Base-by-base conservation (phyloP, 2,797 vertebrate genomes). In the Enteromius trimaculatus region DNA sequence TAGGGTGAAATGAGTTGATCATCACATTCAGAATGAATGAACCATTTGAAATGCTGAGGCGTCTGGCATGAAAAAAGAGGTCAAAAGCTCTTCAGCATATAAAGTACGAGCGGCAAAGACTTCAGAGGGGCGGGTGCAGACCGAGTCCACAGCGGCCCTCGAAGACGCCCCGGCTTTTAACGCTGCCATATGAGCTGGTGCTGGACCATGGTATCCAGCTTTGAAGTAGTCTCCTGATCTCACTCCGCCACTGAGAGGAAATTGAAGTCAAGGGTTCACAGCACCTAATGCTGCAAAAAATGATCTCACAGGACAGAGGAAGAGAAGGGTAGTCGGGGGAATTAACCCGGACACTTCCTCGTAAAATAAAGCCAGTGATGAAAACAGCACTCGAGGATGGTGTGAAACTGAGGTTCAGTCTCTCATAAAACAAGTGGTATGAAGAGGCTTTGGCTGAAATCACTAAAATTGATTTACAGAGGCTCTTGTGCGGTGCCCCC, bases 201-300 rank as follows among this genome's bases (percentile, higher is more conserved):
- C 81, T 81, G 85, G 85, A 88, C 89, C 86, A 86, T 82, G 70
- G 65, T 82, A 78, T 85, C 86, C 58, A 47, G 81, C 64, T 53
- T 75, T 91, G 91, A 93, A 92, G 90, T 91, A 91, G 91, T 92
- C 91, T 83, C 89, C 90, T 91, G 91, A 93, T 93, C 93, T 92
- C 92, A 71, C 85, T 92, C 88, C 84, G 83, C 85, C 87, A 87
- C 88, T 81, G 77, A 81, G 84, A 92, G 92, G 89, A 94, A 94
- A 94, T 93, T 93, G 92, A 92, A 93, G 93, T 94, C 92, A 93
- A 93, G 92, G 92, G 92, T 92, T 92, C 90, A 92, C 87, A 90
- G 90, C 90, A 90, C 90, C 89, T 88, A 91, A 88, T 89, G 90
- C 82, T 83, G 86, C 79, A 89, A 89, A 92, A 92, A 91, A 89